Evolutionary conservation across 2,888 invertebrate species (phyloP), one percentile per base, ranked within the genome.

Genomic region (Odontocolon sp.): DNA sequence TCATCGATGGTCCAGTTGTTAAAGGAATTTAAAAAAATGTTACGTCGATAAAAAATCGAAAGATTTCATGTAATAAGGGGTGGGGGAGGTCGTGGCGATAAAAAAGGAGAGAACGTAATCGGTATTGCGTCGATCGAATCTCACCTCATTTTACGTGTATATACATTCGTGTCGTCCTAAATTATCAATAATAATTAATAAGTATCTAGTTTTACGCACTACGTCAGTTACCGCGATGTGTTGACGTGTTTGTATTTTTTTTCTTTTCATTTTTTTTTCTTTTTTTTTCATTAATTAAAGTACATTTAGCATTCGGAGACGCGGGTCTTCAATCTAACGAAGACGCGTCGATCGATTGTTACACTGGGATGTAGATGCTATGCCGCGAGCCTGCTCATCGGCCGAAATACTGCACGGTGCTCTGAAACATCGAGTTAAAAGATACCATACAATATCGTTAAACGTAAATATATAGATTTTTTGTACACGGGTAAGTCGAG

Each of bases 331-430:
- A 45, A 50, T 36, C 52, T 73, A 73, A 52, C 66, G 67, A 61
- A 73, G 59, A 73, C 57, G 69, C 63, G 40, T 61, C 59, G 69
- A 71, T 64, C 59, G 64, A 52, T 72, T 64, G 57, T 72, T 70
- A 82, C 79, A 83, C 81, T 81, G 82, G 78, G 81, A 78, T 81
- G 80, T 81, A 83, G 81, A 85, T 84, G 82, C 82, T 85, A 84
- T 81, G 86, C 87, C 87, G 87, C 85, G 88, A 88, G 88, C 88
- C 88, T 86, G 88, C 88, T 88, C 88, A 87, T 87, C 88, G 88
- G 88, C 88, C 84, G 83, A 86, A 88, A 88, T 88, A 88, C 88
- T 88, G 88, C 86, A 87, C 84, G 87, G 87, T 88, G 86, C 82
- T 83, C 84, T 78, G 79, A 63, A 83, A 82, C 56, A 69, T 56